Base-by-base conservation (phyloP, 2,797 vertebrate species). In the Threskiornis aethiopicus region DNA sequence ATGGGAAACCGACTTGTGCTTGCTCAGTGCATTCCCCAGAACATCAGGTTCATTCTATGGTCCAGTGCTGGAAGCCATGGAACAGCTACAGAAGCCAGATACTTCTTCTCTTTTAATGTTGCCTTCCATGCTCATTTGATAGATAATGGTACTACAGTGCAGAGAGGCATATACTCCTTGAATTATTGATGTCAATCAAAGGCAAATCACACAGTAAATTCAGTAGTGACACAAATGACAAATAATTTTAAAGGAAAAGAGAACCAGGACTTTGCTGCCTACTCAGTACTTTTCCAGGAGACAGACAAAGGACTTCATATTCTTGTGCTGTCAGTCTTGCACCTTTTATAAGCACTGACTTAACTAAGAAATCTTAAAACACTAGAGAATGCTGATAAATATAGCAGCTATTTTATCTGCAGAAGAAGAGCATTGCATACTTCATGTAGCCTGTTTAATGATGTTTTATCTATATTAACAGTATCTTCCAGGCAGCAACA, bases 221-320 rank as follows among this genome's bases (percentile, higher is more conserved):
- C 65, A 88, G 51, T 37, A 84, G 69, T 79, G 87, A 90, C 87
- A 86, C 33, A 92, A 78, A 72, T 88, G 90, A 87, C 69, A 97
- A 95, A 95, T 91, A 91, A 91, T 92, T 92, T 87, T 86, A 54
- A 89, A 91, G 82, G 62, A 95, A 88, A 96, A 90, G 88, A 89
- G 75, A 93, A 81, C 18, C 33, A 89, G 75, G 87, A 75, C 69
- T 91, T 72, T 46, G 42, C 90, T 95, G 84, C 84, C 92, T 93
- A 93, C 87, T 89, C 95, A 91, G 86, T 97, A 81, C 84, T 96
- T 96, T 96, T 95, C 87, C 79, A 93, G 46, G 58, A 96, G 89
- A 78, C 72, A 93, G 84, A 93, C 71, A 96, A 96, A 93, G 75
- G 62, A 86, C 76, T 90, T 90, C 54, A 76, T 31, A 84, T 81